Evolutionary conservation across 2,113 vertebrate species (phyloP).

Genomic region (Stigmatopora argus): DNA sequence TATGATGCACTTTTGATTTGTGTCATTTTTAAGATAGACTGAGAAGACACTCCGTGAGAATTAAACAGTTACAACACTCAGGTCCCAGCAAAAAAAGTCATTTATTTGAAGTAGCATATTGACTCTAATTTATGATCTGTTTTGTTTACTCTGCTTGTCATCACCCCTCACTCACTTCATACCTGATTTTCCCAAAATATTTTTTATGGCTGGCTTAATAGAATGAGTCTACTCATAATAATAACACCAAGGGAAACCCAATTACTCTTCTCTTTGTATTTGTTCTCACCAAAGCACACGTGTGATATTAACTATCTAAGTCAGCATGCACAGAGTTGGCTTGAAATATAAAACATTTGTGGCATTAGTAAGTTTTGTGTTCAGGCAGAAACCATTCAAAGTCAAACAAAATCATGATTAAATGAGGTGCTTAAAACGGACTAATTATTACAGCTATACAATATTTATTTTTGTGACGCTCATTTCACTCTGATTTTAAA

Average conservation of each 20-base stretch:
- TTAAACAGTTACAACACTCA: too few species aligned
- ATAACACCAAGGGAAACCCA: not conserved
- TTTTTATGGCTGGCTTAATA: not conserved
- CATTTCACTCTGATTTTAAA: too few species aligned
- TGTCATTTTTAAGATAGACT: not conserved
- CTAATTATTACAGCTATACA: too few species aligned
- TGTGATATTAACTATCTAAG: not conserved
- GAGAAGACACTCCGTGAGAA: too few species aligned
- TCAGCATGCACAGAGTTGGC: slow-evolving; percentile 5
- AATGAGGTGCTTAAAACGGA: not conserved
- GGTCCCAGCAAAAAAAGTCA: too few species aligned
- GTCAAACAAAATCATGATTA: not conserved
- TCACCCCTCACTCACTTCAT: not conserved
- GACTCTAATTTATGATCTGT: not conserved
- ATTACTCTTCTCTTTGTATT: not conserved
- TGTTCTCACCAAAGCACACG: too few species aligned
- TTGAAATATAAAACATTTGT: slow-evolving; percentile 3
- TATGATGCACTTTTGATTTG: not conserved
- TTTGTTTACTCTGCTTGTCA: not conserved
- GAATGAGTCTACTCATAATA: not conserved
- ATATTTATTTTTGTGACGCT: too few species aligned
- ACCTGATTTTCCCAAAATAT: not conserved
- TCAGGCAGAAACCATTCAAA: not conserved
- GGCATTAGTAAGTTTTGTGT: not conserved
- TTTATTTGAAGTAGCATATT: not conserved